Conservation (phyloP, 2,888 invertebrate genomes). For the Mactromeris polynyma region DNA sequence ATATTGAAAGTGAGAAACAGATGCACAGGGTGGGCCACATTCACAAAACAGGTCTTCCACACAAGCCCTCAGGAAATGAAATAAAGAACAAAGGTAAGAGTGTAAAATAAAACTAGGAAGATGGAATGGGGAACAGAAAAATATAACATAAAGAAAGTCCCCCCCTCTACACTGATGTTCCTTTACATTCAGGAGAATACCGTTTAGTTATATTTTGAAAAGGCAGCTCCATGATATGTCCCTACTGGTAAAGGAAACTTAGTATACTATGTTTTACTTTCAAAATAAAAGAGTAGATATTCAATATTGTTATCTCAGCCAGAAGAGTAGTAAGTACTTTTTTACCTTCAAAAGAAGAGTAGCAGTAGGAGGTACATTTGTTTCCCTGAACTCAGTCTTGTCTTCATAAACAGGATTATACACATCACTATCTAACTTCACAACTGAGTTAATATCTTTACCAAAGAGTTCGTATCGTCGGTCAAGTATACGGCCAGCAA, state of each 20-base stretch:
- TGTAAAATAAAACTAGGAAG: too few species aligned
- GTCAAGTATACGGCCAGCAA: constrained; percentile 84
- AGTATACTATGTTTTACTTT: too few species aligned
- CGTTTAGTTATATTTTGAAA: too few species aligned
- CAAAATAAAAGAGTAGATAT: not conserved
- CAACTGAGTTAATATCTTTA: constrained; percentile 81
- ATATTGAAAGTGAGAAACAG: not conserved
- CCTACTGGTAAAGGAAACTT: too few species aligned
- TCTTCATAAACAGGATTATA: constrained; percentile 86
- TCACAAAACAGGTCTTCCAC: too few species aligned
- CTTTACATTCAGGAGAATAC: too few species aligned
- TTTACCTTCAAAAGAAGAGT: constrained; percentile 86
- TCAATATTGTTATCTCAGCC: not conserved
- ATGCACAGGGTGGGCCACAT: not conserved
- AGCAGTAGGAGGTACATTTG: constrained; percentile 84
- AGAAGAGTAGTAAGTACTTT: not conserved
- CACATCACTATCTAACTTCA: constrained; percentile 84
- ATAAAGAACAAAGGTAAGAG: too few species aligned
- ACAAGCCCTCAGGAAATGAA: too few species aligned
- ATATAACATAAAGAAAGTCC: too few species aligned
- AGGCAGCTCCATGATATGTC: too few species aligned
- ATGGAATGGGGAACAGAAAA: too few species aligned
- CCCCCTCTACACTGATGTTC: too few species aligned
- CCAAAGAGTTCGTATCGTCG: constrained; percentile 83
- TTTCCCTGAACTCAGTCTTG: constrained; percentile 84